Conservation (phyloP, 2,113 vertebrate genomes). For the Otolemur garnettii region DNA sequence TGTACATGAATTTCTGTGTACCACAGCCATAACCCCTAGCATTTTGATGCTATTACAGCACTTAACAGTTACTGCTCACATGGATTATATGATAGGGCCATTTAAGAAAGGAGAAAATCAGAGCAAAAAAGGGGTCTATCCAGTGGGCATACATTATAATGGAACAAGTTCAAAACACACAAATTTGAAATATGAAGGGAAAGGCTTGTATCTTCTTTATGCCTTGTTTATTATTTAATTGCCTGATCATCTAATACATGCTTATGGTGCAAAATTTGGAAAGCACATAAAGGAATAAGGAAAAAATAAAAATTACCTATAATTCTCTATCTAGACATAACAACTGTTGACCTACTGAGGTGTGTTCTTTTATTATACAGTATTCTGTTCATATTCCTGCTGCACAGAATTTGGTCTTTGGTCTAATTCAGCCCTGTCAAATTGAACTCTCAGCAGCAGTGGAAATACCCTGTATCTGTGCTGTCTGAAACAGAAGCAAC, state of each 20-base stretch:
- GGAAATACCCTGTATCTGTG: background rate
- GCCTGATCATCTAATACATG: background rate
- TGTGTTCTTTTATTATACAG: background rate
- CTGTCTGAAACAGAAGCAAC: background rate
- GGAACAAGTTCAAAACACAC: background rate
- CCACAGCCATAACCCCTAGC: background rate
- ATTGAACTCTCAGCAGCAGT: background rate
- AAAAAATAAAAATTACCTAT: background rate
- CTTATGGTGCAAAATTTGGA: background rate
- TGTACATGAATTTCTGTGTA: background rate
- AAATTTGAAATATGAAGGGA: background rate
- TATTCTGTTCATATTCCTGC: background rate
- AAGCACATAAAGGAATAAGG: background rate
- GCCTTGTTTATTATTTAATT: background rate
- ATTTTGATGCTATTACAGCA: background rate
- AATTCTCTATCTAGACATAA: background rate
- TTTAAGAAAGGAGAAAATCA: background rate
- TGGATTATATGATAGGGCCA: background rate
- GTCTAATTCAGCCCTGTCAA: background rate
- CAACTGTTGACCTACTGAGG: too few species aligned
- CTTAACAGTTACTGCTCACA: conserved; percentile 33
- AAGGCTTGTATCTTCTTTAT: background rate
- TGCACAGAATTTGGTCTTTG: too few species aligned
- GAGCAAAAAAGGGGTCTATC: background rate
- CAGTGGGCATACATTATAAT: background rate